Base-by-base conservation (phyloP, 2,797 vertebrate genomes). In the Pteronotus mesoamericanus region DNA sequence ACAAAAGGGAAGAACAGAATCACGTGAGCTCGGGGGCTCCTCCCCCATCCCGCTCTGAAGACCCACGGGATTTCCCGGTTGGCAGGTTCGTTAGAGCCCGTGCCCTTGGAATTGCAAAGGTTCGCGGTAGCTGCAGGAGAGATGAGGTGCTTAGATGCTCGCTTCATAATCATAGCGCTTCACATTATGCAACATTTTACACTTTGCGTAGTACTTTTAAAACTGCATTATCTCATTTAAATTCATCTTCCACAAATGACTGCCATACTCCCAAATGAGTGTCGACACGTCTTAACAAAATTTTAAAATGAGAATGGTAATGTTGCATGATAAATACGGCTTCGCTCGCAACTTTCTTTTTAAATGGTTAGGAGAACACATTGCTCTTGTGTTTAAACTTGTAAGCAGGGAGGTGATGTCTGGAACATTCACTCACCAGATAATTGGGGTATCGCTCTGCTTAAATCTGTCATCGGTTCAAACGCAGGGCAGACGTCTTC, bases 211-310 rank as follows among this genome's bases (percentile, higher is more conserved):
- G 39, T 39, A 9, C 77, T 96, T 96, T 79, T 16, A 77, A 83
- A 93, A 96, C 86, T 83, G 18, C 74, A 91, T 87, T 51, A 72
- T 79, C 86, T 93, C 92, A 57, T 93, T 94, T 85, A 89, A 93
- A 93, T 61, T 68, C 61, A 84, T 72, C 80, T 69, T 83, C 48
- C 22, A 6, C 0, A 15, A 61, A 78, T 34, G 71, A 44, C 53
- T 93, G 64, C 44, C 55, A 21, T 26, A 29, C 42, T 86, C 24
- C 42, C 22, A 55, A 51, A 53, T 53, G 44, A 86, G 21, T 69
- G 21, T 75, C 29, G 39, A 2, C 57, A 44, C 0, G 61, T 37
- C 26, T 37, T 83, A 74, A 91, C 26, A 80, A 59, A 84, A 87
- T 55, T 71, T 53, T 80, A 12, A 32, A 77, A 29, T 46, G 57